phyloP scores from a whole-genome alignment of 2,113 vertebrate genomes.

The Peromyscus leucopus region DNA sequence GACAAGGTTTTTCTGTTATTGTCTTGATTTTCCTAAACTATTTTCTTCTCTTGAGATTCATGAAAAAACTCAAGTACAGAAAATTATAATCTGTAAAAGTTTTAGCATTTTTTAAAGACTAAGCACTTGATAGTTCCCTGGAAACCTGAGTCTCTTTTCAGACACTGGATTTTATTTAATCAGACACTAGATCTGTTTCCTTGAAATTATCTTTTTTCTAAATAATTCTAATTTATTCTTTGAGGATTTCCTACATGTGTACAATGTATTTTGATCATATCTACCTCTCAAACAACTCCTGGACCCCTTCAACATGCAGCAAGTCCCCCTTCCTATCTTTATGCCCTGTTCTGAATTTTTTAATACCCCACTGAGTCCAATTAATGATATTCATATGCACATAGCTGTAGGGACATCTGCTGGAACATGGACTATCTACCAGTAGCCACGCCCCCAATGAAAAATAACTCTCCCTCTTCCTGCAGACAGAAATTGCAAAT shows the following conservation, averaged over 20 bases:
- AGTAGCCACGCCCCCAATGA: not conserved
- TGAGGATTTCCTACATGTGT: not conserved
- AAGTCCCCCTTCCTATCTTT: not conserved
- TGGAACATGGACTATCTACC: too few species aligned
- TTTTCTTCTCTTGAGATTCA: slow-evolving; percentile 58
- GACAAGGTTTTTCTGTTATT: slow-evolving; percentile 50
- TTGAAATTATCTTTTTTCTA: not conserved
- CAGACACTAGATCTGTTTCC: not conserved
- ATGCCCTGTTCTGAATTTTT: not conserved
- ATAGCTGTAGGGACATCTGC: not conserved
- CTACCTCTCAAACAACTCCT: not conserved
- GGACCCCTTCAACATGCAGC: not conserved
- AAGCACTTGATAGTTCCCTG: slow-evolving; percentile 32
- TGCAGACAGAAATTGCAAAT: not conserved
- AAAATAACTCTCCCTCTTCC: not conserved
- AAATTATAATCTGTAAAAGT: slow-evolving; percentile 36
- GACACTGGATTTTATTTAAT: slow-evolving; percentile 40
- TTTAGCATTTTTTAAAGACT: not conserved
- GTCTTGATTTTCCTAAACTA: slow-evolving; percentile 23
- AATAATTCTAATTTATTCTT: not conserved
- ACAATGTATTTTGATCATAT: not conserved
- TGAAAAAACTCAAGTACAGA: slow-evolving; percentile 55
- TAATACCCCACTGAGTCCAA: not conserved
- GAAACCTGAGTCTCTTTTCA: slow-evolving; percentile 36
- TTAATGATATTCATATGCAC: too few species aligned